Evolutionary conservation across 1,140 invertebrate species (phyloP), one percentile per base, ranked within the genome.

Genomic region (Bathynomus jamesi): DNA sequence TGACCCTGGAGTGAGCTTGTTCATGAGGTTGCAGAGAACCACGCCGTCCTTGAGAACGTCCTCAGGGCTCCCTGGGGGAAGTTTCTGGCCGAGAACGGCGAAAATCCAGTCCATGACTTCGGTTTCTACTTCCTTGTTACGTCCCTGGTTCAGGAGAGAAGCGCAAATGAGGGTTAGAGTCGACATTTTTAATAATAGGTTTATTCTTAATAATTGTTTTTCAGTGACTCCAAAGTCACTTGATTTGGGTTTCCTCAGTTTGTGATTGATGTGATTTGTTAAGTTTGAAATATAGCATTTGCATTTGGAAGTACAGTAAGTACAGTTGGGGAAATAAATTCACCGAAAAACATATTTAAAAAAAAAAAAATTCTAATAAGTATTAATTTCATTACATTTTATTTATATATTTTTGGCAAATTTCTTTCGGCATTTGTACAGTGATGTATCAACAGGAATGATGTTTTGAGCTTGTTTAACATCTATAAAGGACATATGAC

Each of bases 91-190:
- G 10, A 92, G 69, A n/a, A 96, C 91, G 1, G 84, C 86, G 78
- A 89, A 88, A 77, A 99, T 93, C 96, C 96, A 99, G 75, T 87
- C 87, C 62, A 98, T 83, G 46, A 96, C 87, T 83, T 97, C 94
- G 28, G 87, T 85, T 86, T 98, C 95, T 79, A 93, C 89, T 85
- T 94, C 91, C 87, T 94, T 93, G 83, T 93, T 93, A 75, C 92
- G 90, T 76, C 87, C 84, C 91, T 94, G 80, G n/a, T 83, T 40
- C 32, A 40, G 17, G 7, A 40, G 17, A 8, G 17, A 40, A 40
- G 17, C 17, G 17, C 7, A 8, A 40, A 40, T 40, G 17, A 40
- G 7, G 17, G 17, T 40, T 40, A 40, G 17, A 8, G 17, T 8
- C 17, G 17, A 40, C 17, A 40, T 8, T 40, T 8, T 8, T 40